These are phyloP conservation scores for Actinemys pallida DNA, from an alignment of 2,113 vertebrate species.

Conservation along the genomic window DNA sequence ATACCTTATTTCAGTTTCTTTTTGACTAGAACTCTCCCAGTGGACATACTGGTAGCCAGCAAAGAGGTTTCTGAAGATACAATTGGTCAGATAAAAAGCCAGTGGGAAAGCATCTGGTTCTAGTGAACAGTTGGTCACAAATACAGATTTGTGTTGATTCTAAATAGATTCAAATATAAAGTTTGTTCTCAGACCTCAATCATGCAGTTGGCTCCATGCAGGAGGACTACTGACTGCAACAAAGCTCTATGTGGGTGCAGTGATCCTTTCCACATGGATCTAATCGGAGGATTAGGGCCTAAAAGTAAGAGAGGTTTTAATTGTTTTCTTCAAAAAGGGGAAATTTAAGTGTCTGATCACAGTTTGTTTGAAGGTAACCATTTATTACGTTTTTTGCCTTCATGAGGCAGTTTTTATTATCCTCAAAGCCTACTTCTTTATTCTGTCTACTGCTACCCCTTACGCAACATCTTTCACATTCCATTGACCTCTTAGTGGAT, in stretches of 20 bases:
- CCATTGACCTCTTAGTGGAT: background rate
- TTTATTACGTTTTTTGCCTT: background rate
- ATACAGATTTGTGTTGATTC: slow-evolving; percentile 50
- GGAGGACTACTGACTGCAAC: slow-evolving; percentile 46
- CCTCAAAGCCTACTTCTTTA: background rate
- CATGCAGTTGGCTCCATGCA: slow-evolving; percentile 35
- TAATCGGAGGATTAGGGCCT: slow-evolving; percentile 25
- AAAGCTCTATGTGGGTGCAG: background rate
- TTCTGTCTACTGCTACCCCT: background rate
- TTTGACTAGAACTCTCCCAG: background rate
- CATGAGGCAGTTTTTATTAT: background rate
- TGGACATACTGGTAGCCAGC: background rate
- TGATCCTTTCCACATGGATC: background rate
- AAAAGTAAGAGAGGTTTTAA: background rate
- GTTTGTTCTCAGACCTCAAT: slow-evolving; percentile 18
- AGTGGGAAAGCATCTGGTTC: slow-evolving; percentile 1
- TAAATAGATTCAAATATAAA: slow-evolving; percentile 44
- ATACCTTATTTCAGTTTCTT: background rate
- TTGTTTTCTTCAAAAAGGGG: slow-evolving; percentile 23
- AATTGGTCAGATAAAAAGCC: slow-evolving; percentile 41
- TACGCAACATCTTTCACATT: background rate
- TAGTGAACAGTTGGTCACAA: slow-evolving; percentile 26
- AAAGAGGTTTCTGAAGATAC: background rate
- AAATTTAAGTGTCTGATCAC: background rate
- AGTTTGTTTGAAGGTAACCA: background rate